phyloP scores from a whole-genome alignment of 2,113 vertebrate species.

The Chaetodon trifascialis region DNA sequence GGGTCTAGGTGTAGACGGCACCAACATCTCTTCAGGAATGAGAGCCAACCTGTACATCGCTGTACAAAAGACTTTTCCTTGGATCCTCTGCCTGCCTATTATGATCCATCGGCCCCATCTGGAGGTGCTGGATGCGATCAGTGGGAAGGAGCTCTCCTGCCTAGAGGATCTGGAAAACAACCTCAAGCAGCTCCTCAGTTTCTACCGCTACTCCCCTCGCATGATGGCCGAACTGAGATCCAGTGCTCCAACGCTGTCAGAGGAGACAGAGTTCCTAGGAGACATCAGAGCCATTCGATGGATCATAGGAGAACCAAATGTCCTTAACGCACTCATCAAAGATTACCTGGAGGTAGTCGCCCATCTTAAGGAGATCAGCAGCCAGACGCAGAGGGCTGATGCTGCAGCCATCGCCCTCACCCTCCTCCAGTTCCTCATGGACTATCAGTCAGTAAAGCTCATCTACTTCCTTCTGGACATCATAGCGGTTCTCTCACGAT shows the following conservation, averaged over 20 bases:
- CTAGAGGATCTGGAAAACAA: slow-evolving; percentile 97
- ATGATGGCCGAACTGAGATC: slow-evolving; percentile 93
- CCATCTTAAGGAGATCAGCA: slow-evolving; percentile 94
- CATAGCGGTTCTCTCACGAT: slow-evolving; percentile 92
- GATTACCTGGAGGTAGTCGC: slow-evolving; percentile 96
- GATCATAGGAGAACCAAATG: slow-evolving; percentile 96
- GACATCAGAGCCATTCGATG: slow-evolving; percentile 94
- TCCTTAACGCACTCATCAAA: slow-evolving; percentile 96
- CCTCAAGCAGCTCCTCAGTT: slow-evolving; percentile 95
- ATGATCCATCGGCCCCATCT: slow-evolving; percentile 95
- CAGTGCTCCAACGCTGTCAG: slow-evolving; percentile 91
- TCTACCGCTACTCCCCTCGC: slow-evolving; percentile 95
- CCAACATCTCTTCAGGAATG: slow-evolving; percentile 89
- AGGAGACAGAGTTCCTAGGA: slow-evolving; percentile 95
- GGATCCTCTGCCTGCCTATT: slow-evolving; percentile 94
- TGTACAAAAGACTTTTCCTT: slow-evolving; percentile 93
- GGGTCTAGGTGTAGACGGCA: slow-evolving; percentile 92
- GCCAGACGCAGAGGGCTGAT: slow-evolving; percentile 93
- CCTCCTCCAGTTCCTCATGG: slow-evolving; percentile 95
- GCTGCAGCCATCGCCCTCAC: slow-evolving; percentile 94
- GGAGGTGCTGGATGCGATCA: slow-evolving; percentile 94
- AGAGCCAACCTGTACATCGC: slow-evolving; percentile 92
- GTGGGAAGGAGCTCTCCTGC: slow-evolving; percentile 94
- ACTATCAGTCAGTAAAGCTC: slow-evolving; percentile 96
- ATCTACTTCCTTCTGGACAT: slow-evolving; percentile 97